Conservation (phyloP, 2,797 vertebrate genomes). For the Eurystomus glaucurus region DNA sequence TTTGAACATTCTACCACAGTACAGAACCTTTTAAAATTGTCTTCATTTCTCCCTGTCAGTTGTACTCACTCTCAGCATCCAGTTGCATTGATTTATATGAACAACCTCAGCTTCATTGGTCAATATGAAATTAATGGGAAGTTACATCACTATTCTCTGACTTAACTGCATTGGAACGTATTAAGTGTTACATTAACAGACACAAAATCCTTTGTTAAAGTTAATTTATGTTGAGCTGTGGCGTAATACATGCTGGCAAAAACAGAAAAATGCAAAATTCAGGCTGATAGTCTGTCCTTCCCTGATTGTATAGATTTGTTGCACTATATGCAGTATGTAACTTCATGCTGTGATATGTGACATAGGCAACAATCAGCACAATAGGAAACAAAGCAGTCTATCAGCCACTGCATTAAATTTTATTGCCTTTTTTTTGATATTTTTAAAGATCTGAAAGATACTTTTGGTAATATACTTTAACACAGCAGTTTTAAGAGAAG, state of each 20-base stretch:
- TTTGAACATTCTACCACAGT: too few relatives aligned
- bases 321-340: neutral
- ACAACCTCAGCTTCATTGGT: constrained; percentile 64
- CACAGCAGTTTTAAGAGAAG: neutral
- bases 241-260: constrained; percentile 45
- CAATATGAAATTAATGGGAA: constrained; percentile 63
- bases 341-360: constrained; percentile 27
- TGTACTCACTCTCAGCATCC: constrained; percentile 62
- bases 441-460: neutral
- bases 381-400: neutral
- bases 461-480: neutral
- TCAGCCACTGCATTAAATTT: neutral
- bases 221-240: constrained; percentile 64
- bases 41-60: constrained; percentile 59
- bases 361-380: neutral
- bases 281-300: constrained; percentile 7
- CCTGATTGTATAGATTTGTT: neutral
- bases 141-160: constrained; percentile 39
- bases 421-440: neutral
- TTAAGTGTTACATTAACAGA: constrained; percentile 32
- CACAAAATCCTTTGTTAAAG: constrained; percentile 35
- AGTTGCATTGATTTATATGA: constrained; percentile 71
- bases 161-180: neutral
- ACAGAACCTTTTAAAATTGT: constrained; percentile 72
- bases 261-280: constrained; percentile 25